Base-by-base conservation (phyloP, 2,113 vertebrate genomes). In the Stictonetta naevosa region DNA sequence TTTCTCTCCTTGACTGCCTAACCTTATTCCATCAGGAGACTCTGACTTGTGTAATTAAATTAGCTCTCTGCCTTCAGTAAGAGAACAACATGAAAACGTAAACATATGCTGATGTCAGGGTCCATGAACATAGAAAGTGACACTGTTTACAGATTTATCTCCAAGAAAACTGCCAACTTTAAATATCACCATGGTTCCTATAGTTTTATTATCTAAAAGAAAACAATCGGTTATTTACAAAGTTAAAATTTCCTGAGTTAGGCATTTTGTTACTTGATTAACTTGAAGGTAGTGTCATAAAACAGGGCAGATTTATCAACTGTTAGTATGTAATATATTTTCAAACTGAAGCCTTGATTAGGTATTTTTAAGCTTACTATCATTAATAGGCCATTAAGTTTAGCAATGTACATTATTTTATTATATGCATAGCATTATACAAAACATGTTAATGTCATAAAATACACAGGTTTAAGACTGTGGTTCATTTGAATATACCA, bases 1-100 rank as follows among this genome's bases (percentile, higher is more conserved):
- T 92, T 96, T 95, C 68, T 97, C 83, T 96, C 53, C 94, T 93
- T 95, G 87, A 96, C 77, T 94, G 66, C 52, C 53, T 92, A 96
- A 93, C 68, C 75, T 95, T 86, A 97, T 59, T 72, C 25, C 55
- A 93, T 93, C 38, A 66, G 95, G 50, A 58, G 17, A 69, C 17
- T 62, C 13, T 69, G 48, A 31, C 76, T 69, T 60, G 21, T 76
- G 38, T 81, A 92, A 97, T 95, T 92, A 79, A 97, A 91, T 97
- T 95, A 90, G 72, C 25, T 86, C 40, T 95, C 58, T 74, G n/a
- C 28, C 71, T 93, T 38, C 23, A 59, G 42, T 92, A 96, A 93
- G 56, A 90, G 23, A 25, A 75, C 15, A 91, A 59, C 18, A 22
- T 62, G 74, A 79, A 91, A 90, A 60, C 8, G 4, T 75, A 25